These are phyloP conservation scores for Bimastos eiseni DNA, from an alignment of 2,888 invertebrate species.

Conservation along the genomic window DNA sequence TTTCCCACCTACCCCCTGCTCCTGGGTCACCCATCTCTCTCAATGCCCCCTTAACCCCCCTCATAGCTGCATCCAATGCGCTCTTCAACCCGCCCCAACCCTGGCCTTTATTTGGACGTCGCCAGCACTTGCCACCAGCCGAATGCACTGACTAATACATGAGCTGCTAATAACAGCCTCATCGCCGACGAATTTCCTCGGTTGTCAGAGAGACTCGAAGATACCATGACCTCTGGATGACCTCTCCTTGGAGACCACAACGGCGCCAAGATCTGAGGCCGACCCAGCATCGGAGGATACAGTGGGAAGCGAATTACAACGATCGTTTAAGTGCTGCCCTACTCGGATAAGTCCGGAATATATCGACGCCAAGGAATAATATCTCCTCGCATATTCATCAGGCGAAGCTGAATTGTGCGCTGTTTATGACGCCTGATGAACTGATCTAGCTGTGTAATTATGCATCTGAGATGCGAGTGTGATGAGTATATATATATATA, in stretches of 20 bases:
- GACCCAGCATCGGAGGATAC: neutral
- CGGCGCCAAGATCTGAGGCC: neutral
- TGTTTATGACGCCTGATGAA: neutral
- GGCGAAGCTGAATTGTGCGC: neutral
- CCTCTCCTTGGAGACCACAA: neutral
- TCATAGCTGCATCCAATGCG: neutral
- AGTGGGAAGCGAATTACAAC: neutral
- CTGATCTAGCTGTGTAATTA: neutral
- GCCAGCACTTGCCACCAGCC: neutral
- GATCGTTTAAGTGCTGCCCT: neutral
- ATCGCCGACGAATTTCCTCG: conserved; percentile 13
- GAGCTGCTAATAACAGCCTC: neutral
- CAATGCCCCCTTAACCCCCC: neutral
- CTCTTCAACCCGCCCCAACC: neutral
- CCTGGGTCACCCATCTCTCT: neutral
- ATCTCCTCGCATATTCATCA: neutral
- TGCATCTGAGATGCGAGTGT: neutral
- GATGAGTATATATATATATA: neutral
- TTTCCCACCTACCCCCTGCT: neutral
- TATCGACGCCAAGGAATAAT: neutral
- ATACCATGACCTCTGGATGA: neutral
- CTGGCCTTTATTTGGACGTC: neutral
- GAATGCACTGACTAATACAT: neutral
- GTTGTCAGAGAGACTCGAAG: neutral
- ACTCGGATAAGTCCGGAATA: neutral